Evolutionary conservation across 2,113 vertebrate genomes (phyloP), one percentile per base, ranked within the genome.

Genomic region (Chloroceryle aenea): DNA sequence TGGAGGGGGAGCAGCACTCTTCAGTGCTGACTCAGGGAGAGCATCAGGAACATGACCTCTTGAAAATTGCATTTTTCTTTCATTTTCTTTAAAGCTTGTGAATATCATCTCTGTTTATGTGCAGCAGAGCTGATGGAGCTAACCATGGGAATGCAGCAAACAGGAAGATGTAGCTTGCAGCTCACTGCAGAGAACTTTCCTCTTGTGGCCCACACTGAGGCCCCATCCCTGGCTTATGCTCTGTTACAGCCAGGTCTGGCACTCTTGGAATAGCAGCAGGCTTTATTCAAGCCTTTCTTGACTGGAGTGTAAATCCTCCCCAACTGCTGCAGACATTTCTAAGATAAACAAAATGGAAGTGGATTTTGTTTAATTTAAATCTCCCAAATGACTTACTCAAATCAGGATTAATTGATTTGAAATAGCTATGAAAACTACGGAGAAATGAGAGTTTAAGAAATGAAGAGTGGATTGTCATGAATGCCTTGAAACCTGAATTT

Each of bases 291-390:
- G 45, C n/a, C 23, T 69, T 63, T 75, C 58, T 27, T 79, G 66
- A 63, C n/a, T 45, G 23, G n/a, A 66, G 66, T 38, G 22, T 38
- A 87, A 92, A 87, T 69, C 61, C 36, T 78, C 17, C 63, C 69
- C 0, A 4, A 34, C 32, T 42, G 80, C 77, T 55, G 22, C 29
- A 74, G 78, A 34, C 29, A 4, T 36, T 73, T 93, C 59, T 34
- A 55, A 81, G 69, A 81, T 81, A 85, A 95, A 87, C 58, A 83
- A 77, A 87, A 81, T 43, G 16, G 32, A 87, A 91, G 40, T n/a
- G 48, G 34, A 50, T 93, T 95, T 87, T 84, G 27, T 82, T 67
- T 61, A 61, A 82, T 52, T 56, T 53, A 72, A 72, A 72, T 45
- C 43, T 66, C 72, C 30, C 27, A 13, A 53, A 67, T 1, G 2